A percentile compares a stretch with the other conserved stretches of the same genome.
Conservation (phyloP, 1,140 invertebrate genomes). For the Psix sp. region DNA sequence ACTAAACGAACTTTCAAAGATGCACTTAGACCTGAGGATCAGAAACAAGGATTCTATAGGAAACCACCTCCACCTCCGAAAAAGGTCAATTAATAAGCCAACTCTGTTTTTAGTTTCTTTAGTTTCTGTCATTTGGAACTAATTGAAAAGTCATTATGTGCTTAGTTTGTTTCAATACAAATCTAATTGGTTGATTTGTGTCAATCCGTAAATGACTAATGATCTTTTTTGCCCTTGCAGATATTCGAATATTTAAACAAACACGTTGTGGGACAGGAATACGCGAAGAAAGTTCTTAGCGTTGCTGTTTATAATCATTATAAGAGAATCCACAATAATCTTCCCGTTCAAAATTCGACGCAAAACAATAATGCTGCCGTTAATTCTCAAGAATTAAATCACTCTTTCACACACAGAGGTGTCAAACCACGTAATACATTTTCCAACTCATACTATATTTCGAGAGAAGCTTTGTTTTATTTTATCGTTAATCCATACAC, state of each 20-base stretch:
- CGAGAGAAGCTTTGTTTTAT: too few relatives aligned
- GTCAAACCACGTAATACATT: slow-evolving; percentile 72
- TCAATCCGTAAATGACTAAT: too few relatives aligned
- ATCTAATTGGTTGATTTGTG: too few relatives aligned
- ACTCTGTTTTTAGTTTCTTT: slow-evolving; percentile 1
- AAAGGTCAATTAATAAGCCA: slow-evolving; percentile 80
- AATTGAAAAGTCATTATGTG: too few relatives aligned
- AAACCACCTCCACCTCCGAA: slow-evolving; percentile 95
- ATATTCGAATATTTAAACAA: slow-evolving; percentile 97
- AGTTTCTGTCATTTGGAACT: not conserved
- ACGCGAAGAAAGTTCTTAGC: slow-evolving; percentile 98
- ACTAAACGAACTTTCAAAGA: slow-evolving; percentile 91
- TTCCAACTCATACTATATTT: too few relatives aligned
- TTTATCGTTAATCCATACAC: too few relatives aligned
- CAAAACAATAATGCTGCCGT: slow-evolving; percentile 75
- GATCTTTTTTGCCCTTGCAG: slow-evolving; percentile 73
- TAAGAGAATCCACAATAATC: slow-evolving; percentile 97
- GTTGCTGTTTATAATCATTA: slow-evolving; percentile 99
- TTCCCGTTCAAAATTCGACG: slow-evolving; percentile 79
- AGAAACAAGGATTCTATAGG: slow-evolving; percentile 80
- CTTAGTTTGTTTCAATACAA: too few relatives aligned
- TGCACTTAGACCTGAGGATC: slow-evolving; percentile 80
- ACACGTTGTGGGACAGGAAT: slow-evolving; percentile 98
- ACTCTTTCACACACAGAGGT: slow-evolving; percentile 87
- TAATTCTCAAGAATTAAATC: slow-evolving; percentile 82